Evolutionary conservation across 2,888 invertebrate species (phyloP).

Genomic region (Meiosimyza decipiens): DNA sequence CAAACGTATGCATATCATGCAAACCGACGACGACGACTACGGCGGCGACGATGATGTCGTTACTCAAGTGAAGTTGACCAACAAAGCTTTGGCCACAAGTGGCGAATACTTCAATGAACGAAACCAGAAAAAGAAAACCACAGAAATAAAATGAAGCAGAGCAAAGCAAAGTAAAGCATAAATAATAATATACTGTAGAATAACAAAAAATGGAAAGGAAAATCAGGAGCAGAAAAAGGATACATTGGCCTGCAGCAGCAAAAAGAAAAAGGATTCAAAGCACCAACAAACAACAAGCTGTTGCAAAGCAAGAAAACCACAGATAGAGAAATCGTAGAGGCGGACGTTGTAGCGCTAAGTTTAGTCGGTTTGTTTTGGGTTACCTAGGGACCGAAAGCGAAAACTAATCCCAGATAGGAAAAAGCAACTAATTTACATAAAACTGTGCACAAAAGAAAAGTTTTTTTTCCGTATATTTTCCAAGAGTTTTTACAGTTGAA

Average conservation of each 20-base stretch:
- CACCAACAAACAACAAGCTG: constrained; percentile 3
- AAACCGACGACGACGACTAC: constrained; percentile 6
- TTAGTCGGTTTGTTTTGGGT: neutral
- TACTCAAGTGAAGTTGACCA: constrained; percentile 23
- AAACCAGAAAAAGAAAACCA: constrained; percentile 19
- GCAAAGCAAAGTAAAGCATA: neutral
- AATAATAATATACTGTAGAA: neutral
- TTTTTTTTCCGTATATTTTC: neutral
- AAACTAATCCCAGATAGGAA: constrained; percentile 19
- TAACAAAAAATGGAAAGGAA: neutral
- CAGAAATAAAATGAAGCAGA: constrained; percentile 5
- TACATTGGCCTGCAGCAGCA: neutral
- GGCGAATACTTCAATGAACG: neutral
- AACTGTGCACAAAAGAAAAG: constrained; percentile 19
- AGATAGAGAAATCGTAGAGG: neutral
- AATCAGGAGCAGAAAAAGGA: constrained; percentile 1
- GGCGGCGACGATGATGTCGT: neutral
- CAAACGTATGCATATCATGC: constrained; percentile 5
- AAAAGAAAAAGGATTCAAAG: neutral
- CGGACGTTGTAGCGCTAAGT: neutral
- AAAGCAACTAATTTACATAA: constrained; percentile 30
- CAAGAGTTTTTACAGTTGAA: too few relatives aligned
- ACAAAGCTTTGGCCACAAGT: constrained; percentile 22
- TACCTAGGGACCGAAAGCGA: constrained; percentile 6
- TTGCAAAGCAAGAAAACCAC: constrained; percentile 25